Conservation (phyloP, 2,888 invertebrate species). For the Deladenus siricidicola region DNA sequence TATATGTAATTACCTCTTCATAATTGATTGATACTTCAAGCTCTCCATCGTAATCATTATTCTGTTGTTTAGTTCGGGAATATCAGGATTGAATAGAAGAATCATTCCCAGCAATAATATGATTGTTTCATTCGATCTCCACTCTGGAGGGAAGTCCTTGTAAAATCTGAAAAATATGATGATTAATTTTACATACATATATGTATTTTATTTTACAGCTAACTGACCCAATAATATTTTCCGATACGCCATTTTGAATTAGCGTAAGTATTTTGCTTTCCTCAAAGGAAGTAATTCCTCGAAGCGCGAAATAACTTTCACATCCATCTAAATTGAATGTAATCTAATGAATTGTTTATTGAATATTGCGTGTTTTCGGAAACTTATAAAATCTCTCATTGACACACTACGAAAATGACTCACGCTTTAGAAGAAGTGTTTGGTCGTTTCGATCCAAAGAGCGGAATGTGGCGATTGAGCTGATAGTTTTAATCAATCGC, state of each 20-base stretch:
- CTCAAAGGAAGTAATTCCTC: slow-evolving; percentile 2
- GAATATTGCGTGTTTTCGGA: background rate
- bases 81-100: slow-evolving; percentile 67
- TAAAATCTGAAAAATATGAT: slow-evolving; percentile 46
- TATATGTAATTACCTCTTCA: slow-evolving; percentile 20
- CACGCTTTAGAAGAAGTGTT: slow-evolving; percentile 22
- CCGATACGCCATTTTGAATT: slow-evolving; percentile 15
- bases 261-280: slow-evolving; percentile 10
- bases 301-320: slow-evolving; percentile 15
- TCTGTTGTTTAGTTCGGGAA: slow-evolving; percentile 11
- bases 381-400: background rate
- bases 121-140: slow-evolving; percentile 77
- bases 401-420: background rate
- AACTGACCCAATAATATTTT: slow-evolving; percentile 14
- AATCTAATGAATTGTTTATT: background rate
- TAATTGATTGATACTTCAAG: slow-evolving; percentile 19
- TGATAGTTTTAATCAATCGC: slow-evolving; percentile 18
- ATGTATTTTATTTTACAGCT: background rate
- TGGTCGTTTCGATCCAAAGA: slow-evolving; percentile 23
- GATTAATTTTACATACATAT: background rate
- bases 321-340: slow-evolving; percentile 19
- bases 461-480: slow-evolving; percentile 18
- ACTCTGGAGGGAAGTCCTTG: slow-evolving; percentile 73
- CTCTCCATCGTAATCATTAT: slow-evolving; percentile 16
- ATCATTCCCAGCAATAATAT: slow-evolving; percentile 83